Evolutionary conservation across 2,797 vertebrate species (phyloP), one percentile per base, ranked within the genome.

Genomic region (Acanthurus lineatus): DNA sequence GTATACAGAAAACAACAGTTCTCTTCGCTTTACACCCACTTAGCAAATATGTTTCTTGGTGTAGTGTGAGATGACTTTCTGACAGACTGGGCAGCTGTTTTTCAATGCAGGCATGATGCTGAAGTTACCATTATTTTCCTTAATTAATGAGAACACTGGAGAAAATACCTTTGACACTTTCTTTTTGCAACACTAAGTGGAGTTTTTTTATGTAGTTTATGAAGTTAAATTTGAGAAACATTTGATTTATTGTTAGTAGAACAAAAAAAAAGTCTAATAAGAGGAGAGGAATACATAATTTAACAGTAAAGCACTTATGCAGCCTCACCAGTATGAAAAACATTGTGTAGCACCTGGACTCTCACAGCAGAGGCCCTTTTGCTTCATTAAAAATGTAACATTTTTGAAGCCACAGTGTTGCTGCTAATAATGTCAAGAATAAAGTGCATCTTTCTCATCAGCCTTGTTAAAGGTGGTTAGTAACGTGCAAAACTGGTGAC

Each of bases 361-460:
- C 69, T 58, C 57, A 58, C 71, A 57, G 74, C 49, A 73, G 58
- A 83, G 69, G 64, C 70, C 70, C 48, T 59, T 83, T 60, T 44
- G 45, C 82, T 65, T 90, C 73, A 91, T 92, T 70, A 93, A 94
- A 90, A 76, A 91, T 92, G 80, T 76, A 93, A 61, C 48, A 25
- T 25, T 83, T 84, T 83, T 76, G 35, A 73, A 81, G 75, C 60
- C 25, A 54, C 77, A 74, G 56, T 58, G 48, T 80, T 79, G 81
- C 47, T 87, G 76, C 73, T 86, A 83, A 78, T 84, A 82, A 85
- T 89, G 59, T n/a, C n/a, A 42, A 32, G 42, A 64, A 58, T 72
- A 22, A 79, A 76, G 32, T 62, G 58, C 45, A 49, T 72, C 76
- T 83, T 77, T 78, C 58, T 68, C 65, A 52, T 71, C 3, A 8